Conservation (phyloP, 1,140 invertebrate species). For the Philaenus spumarius region DNA sequence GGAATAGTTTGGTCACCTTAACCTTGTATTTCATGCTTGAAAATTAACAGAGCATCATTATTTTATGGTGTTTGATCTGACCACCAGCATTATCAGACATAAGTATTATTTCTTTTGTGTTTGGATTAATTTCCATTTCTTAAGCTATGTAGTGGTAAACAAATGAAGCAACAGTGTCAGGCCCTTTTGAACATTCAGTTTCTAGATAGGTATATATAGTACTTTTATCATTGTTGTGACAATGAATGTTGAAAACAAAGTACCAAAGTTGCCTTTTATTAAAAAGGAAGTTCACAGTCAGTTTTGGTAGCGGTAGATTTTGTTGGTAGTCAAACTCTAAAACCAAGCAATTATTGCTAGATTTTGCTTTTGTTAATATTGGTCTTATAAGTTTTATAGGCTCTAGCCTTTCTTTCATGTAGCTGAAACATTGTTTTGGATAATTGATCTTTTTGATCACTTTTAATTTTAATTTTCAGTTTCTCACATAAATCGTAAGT, state of each 20-base stretch:
- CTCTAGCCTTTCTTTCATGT: conserved; percentile 5
- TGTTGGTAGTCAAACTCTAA: conserved; percentile 23
- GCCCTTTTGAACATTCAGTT: conserved; percentile 12
- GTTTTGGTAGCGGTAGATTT: conserved; percentile 21
- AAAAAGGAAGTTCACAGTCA: conserved; percentile 17
- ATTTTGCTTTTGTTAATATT: conserved; percentile 6
- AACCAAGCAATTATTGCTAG: conserved; percentile 8
- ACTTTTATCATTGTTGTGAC: conserved; percentile 3
- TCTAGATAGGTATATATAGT: conserved; percentile 14
- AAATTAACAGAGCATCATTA: conserved; percentile 1
- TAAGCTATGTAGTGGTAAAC: background rate
- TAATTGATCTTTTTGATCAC: conserved; percentile 1
- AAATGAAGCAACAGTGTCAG: conserved; percentile 7
- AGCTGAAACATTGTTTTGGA: conserved; percentile 5
- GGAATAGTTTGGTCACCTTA: conserved; percentile 7
- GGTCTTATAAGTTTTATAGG: conserved; percentile 11
- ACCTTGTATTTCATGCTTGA: background rate
- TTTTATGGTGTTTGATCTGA: too few species aligned
- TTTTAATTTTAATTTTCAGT: conserved; percentile 8
- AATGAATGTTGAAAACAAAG: conserved; percentile 20
- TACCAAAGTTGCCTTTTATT: conserved; percentile 18
- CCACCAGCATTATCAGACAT: conserved; percentile 11
- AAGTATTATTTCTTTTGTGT: background rate
- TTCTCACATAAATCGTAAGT: conserved; percentile 14
- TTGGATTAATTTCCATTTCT: background rate